A percentile compares a stretch with the other conserved stretches of the same genome.
These are phyloP conservation scores for Hirtodrosophila histrioides DNA, from an alignment of 2,888 invertebrate species.

Conservation along the genomic window DNA sequence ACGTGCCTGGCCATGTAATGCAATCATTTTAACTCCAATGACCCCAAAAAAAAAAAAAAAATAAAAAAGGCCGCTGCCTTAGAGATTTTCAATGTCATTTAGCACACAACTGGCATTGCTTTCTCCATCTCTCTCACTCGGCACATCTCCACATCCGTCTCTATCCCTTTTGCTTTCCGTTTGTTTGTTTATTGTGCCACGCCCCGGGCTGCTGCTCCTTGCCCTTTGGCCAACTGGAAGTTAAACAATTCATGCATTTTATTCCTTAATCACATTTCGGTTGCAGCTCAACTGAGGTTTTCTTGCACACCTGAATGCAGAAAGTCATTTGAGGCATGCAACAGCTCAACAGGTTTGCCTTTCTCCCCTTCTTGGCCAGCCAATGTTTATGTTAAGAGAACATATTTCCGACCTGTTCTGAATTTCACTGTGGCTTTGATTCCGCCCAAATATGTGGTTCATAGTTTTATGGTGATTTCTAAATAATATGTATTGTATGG, in stretches of 20 bases:
- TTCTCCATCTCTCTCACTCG: no score
- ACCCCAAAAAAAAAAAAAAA: conserved; percentile 50
- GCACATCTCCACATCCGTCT: not conserved
- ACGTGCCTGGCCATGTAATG: conserved; percentile 54
- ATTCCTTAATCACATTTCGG: conserved; percentile 23
- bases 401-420: not conserved
- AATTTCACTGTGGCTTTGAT: not conserved
- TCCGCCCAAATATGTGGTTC: no score
- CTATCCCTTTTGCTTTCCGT: not conserved
- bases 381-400: no score
- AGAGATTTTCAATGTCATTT: conserved; percentile 69
- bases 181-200: conserved; percentile 3
- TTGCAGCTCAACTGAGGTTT: not conserved
- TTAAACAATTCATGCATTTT: conserved; percentile 13
- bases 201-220: not conserved
- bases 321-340: no score
- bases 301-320: no score
- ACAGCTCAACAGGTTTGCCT: no score
- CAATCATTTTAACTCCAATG: conserved; percentile 74
- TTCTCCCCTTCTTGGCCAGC: no score
- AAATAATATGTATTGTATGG: no score
- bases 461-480: no score
- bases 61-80: conserved; percentile 22
- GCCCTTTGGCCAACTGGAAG: conserved; percentile 11
- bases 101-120: conserved; percentile 1